Conservation (phyloP, 2,113 vertebrate genomes). For the Condylura cristata region DNA sequence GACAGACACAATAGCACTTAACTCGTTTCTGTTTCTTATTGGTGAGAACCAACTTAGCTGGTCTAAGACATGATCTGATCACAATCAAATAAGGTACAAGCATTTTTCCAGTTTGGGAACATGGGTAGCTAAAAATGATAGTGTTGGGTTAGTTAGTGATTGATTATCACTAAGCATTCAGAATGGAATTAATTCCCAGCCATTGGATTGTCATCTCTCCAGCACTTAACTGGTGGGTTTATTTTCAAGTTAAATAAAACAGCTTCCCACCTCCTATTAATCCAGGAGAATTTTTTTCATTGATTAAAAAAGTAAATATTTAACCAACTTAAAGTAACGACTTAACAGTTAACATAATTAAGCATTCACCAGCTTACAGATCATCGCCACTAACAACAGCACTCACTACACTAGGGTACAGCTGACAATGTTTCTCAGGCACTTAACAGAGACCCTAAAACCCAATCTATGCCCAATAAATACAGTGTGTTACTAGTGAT, state of each 20-base stretch:
- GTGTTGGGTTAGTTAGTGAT: background rate
- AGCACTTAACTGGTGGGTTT: background rate
- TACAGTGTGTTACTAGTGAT: background rate
- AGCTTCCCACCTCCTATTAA: constrained; percentile 5
- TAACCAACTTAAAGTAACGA: background rate
- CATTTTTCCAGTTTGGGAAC: background rate
- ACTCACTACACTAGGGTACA: background rate
- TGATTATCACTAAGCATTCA: background rate
- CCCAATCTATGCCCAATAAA: background rate
- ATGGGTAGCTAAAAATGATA: background rate
- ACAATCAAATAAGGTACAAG: background rate
- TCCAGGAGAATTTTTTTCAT: constrained; percentile 7
- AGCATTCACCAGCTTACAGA: background rate
- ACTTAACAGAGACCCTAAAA: background rate
- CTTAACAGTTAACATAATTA: background rate
- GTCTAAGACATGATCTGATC: background rate
- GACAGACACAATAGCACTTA: background rate
- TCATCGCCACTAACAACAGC: background rate
- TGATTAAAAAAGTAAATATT: background rate
- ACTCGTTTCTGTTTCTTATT: background rate
- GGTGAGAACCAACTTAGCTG: background rate
- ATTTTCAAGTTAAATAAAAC: constrained; percentile 16
- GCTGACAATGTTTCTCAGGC: background rate
- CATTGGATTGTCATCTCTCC: background rate
- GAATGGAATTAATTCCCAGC: background rate